phyloP scores from a whole-genome alignment of 2,113 vertebrate species.

The Oncorhynchus gorbuscha region DNA sequence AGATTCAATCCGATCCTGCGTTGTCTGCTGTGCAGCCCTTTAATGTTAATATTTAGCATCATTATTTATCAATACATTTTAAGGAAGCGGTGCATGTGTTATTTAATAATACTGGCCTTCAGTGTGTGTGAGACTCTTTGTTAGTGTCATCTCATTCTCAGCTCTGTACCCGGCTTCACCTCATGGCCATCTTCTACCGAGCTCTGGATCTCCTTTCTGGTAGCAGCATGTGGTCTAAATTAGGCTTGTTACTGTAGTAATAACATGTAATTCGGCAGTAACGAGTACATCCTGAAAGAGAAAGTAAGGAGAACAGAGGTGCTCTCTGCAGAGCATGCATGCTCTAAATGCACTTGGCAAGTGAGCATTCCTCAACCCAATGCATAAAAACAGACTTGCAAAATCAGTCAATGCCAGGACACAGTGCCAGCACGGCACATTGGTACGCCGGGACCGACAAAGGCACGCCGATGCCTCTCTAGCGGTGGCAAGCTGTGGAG shows the following conservation, averaged over 20 bases:
- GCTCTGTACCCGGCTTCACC: background rate
- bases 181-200: background rate
- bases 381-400: background rate
- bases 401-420: slow-evolving; percentile 10
- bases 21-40: too few relatives aligned
- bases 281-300: background rate
- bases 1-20: too few relatives aligned
- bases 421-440: background rate
- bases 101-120: background rate
- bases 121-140: background rate
- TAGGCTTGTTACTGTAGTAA: background rate
- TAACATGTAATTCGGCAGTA: background rate
- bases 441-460: background rate
- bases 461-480: background rate
- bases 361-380: slow-evolving; percentile 12
- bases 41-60: slow-evolving; percentile 32
- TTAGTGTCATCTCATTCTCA: background rate
- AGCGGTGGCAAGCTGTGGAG: background rate
- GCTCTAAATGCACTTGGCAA: slow-evolving; percentile 8
- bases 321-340: background rate
- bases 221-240: too few relatives aligned
- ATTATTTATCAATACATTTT: slow-evolving; percentile 3
- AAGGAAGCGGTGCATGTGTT: slow-evolving; percentile 24
- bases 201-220: background rate
- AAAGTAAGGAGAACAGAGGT: background rate